These are phyloP conservation scores for Rambutsinella grinnellia DNA, from an alignment of 2,888 invertebrate genomes.

Conservation along the genomic window DNA sequence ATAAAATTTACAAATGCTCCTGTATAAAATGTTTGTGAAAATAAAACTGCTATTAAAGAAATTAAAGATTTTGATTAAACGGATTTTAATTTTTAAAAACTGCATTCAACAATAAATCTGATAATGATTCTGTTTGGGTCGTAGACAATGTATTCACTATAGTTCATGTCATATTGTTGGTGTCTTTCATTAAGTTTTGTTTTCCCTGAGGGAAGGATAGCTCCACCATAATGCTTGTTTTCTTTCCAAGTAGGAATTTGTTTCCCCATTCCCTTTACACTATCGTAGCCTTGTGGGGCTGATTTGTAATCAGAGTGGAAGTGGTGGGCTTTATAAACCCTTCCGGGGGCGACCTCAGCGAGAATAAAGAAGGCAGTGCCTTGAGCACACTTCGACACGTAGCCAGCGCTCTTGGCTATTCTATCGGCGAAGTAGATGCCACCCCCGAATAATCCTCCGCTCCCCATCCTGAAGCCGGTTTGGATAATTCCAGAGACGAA, in stretches of 20 bases:
- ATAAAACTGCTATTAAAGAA: too few relatives aligned
- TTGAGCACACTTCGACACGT: not conserved
- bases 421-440: slow-evolving; percentile 56
- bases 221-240: slow-evolving; percentile 30
- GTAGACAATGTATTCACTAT: slow-evolving; percentile 45
- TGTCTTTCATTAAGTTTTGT: slow-evolving; percentile 12
- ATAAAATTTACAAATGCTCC: too few relatives aligned
- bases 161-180: slow-evolving; percentile 23
- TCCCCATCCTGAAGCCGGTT: slow-evolving; percentile 33
- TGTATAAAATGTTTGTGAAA: too few relatives aligned
- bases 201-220: slow-evolving; percentile 35
- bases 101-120: slow-evolving; percentile 40
- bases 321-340: slow-evolving; percentile 52
- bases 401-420: slow-evolving; percentile 41
- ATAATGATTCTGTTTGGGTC: slow-evolving; percentile 31
- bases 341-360: slow-evolving; percentile 40
- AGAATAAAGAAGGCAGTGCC: slow-evolving; percentile 9
- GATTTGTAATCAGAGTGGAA: slow-evolving; percentile 24
- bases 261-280: slow-evolving; percentile 37
- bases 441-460: slow-evolving; percentile 36
- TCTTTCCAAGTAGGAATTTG: slow-evolving; percentile 39
- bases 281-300: slow-evolving; percentile 26
- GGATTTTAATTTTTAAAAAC: not conserved
- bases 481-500: slow-evolving; percentile 33
- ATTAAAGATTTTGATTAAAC: too few relatives aligned